Evolutionary conservation across 2,888 invertebrate species (phyloP).

Genomic region (Charanyca ferruginea): DNA sequence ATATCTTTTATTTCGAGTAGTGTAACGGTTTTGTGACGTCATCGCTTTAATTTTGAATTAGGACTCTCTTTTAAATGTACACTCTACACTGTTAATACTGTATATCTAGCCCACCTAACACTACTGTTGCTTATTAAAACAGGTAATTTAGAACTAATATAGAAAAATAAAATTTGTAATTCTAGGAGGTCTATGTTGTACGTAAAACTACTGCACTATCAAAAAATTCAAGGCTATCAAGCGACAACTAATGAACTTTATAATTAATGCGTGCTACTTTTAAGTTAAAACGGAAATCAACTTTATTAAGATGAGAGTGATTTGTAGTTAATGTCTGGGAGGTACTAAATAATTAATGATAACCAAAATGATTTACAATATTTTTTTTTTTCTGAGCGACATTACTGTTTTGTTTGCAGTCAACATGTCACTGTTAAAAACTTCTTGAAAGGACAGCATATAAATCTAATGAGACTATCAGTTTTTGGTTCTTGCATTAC

Average conservation of each 20-base stretch:
- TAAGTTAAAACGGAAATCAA: slow-evolving; percentile 21
- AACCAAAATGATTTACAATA: slow-evolving; percentile 7
- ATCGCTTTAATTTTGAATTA: slow-evolving; percentile 63
- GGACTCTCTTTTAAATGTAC: slow-evolving; percentile 40
- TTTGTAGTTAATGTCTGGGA: background rate
- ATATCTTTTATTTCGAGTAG: slow-evolving; percentile 60
- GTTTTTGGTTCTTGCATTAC: slow-evolving; percentile 7
- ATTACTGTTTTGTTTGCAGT: background rate
- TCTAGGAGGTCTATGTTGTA: slow-evolving; percentile 17
- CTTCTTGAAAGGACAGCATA: background rate
- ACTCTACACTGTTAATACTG: slow-evolving; percentile 24
- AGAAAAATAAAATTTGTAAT: slow-evolving; percentile 33
- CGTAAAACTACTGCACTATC: slow-evolving; percentile 20
- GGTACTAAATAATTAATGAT: background rate
- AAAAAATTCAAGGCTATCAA: slow-evolving; percentile 48
- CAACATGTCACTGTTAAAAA: background rate
- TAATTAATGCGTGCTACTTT: slow-evolving; percentile 35
- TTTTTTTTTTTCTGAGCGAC: background rate
- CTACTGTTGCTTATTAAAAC: slow-evolving; percentile 6
- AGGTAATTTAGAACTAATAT: slow-evolving; percentile 21
- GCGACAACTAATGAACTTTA: slow-evolving; percentile 37
- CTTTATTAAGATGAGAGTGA: slow-evolving; percentile 10
- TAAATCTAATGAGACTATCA: background rate
- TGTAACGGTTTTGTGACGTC: slow-evolving; percentile 62
- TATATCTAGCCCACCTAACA: slow-evolving; percentile 18